Evolutionary conservation across 92 coral and sea anemone species (phyloP), one percentile per base, ranked within the genome.

Genomic region (Porites cylindrica): DNA sequence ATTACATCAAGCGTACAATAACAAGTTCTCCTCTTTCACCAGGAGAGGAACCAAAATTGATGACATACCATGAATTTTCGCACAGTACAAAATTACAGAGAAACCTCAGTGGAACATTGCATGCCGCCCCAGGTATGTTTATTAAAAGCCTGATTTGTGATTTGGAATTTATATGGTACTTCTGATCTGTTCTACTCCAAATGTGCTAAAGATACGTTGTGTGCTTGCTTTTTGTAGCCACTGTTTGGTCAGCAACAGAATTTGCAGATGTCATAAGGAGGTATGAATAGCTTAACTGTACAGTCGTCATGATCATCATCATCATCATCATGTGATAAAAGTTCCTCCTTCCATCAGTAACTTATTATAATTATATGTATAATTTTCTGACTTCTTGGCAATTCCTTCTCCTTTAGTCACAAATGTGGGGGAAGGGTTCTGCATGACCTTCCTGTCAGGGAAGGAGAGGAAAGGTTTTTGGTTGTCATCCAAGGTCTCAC

Each of bases 401-500:
- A 19, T 59, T n/a, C 11, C n/a, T 20, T 80, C 62, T 61, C 21
- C 24, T 83, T 59, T 73, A 83, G 87, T 23, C 87, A 83, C 63
- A 72, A 80, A 11, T 62, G 58, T 61, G 87, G 87, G 50, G 87
- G 87, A 21, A 72, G 8, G 13, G 79, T 72, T 14, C 80, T 83
- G 6, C 73, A 16, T 2, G 19, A 51, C 29, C 80, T 83, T 29
- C 87, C 63, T 13, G 58, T 70, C 51, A 54, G 67, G 32, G 72
- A 56, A 61, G 82, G 29, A 66, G 80, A 61, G 20, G 80, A 63
- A 17, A 60, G 87, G 74, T 88, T 90, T 43, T 53, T 91, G 60
- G 73, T 91, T 77, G 72, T 91, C 20, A 84, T 91, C 72, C 92
- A 91, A 67, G 94, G 94, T 24, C 82, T 91, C 63, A 91, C 94